These are phyloP conservation scores for Tympanoctomys barrerae DNA, from an alignment of 2,797 vertebrate genomes.

Conservation along the genomic window DNA sequence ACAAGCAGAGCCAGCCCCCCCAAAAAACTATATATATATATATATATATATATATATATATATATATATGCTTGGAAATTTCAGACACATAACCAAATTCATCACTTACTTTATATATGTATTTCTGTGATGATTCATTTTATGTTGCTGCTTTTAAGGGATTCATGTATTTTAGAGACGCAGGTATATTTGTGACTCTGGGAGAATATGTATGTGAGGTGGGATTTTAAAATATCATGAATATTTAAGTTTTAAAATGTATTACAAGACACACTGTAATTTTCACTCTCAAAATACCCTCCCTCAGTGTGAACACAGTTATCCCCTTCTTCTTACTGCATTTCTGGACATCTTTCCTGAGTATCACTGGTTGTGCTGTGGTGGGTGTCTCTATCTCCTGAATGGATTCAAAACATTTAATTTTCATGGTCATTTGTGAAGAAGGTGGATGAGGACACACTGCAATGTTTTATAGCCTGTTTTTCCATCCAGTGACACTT, in stretches of 20 bases:
- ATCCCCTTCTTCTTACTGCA: background rate
- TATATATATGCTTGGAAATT: background rate
- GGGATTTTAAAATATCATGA: background rate
- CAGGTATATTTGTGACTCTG: constrained; percentile 27
- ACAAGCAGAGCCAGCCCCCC: no score
- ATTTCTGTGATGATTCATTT: background rate
- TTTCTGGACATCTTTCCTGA: background rate
- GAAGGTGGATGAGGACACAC: background rate
- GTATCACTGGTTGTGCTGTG: background rate
- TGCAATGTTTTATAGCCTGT: no score
- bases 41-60: no score
- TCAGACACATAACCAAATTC: background rate
- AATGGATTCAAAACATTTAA: background rate
- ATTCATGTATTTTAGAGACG: background rate
- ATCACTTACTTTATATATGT: background rate
- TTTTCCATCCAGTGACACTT: background rate
- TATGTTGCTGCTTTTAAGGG: constrained; percentile 11
- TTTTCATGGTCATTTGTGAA: background rate
- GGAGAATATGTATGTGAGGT: background rate
- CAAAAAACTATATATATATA: no score
- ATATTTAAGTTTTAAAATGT: background rate
- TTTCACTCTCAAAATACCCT: background rate
- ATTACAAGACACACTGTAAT: background rate
- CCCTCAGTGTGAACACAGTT: background rate
- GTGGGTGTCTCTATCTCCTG: background rate